A percentile compares a stretch with the other conserved stretches of the same genome.
These are phyloP conservation scores for Hippocampus guttulatus DNA, from an alignment of 2,113 vertebrate genomes.

Conservation along the genomic window DNA sequence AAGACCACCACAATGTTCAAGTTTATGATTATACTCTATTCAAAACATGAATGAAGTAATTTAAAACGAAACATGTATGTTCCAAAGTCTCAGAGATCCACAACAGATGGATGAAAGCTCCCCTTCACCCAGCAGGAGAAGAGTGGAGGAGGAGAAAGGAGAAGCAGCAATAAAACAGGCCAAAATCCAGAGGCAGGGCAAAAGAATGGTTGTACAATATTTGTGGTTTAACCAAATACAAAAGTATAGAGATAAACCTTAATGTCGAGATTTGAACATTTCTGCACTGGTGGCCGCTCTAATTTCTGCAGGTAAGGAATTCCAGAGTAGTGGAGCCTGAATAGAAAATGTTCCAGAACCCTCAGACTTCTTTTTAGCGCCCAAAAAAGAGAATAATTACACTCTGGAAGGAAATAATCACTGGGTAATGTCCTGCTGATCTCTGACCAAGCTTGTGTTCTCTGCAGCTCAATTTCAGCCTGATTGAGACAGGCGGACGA, in stretches of 20 bases:
- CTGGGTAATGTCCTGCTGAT: background rate
- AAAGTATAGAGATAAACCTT: background rate
- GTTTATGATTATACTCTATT: too few species aligned
- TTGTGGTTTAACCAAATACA: background rate
- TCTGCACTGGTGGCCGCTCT: background rate
- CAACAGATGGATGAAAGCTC: too few species aligned
- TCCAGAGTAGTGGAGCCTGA: background rate
- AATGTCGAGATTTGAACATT: background rate
- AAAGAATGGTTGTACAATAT: too few species aligned
- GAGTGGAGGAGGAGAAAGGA: too few species aligned
- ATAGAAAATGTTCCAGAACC: background rate
- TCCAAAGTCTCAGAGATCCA: too few species aligned
- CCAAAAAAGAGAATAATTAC: background rate
- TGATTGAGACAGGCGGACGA: conserved; percentile 35
- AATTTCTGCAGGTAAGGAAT: background rate
- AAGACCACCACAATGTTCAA: too few species aligned
- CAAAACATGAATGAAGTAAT: too few species aligned
- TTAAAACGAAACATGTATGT: too few species aligned
- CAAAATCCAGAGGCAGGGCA: too few species aligned
- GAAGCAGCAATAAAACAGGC: too few species aligned
- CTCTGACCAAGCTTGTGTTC: conserved; percentile 22
- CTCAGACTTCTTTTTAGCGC: background rate
- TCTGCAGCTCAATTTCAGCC: conserved; percentile 40
- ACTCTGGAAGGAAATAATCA: background rate
- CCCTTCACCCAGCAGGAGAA: too few species aligned